Evolutionary conservation across 2,113 vertebrate species (phyloP), one percentile per base, ranked within the genome.

Genomic region (Planiliza haematocheilus): DNA sequence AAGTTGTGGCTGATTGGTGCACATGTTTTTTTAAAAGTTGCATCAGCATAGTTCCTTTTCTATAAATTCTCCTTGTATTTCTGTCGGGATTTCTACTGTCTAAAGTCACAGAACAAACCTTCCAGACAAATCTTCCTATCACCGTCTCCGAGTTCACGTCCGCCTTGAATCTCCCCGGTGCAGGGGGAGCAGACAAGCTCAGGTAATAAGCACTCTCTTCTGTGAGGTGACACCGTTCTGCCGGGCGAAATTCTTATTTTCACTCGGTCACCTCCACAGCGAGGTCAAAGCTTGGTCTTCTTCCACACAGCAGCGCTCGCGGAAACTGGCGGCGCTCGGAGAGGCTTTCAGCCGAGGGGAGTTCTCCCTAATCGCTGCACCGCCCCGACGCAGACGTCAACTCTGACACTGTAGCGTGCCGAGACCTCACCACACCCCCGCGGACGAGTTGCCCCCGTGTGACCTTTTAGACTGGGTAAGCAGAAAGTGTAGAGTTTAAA

Each of bases 181-280:
- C 8, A 14, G 24, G 34, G n/a, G 67, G 64, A 59, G 65, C 63
- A 58, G 67, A 42, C 64, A 12, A 60, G 66, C 77, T 10, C 69
- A 55, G 64, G 65, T 81, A 81, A 81, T 76, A 77, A 73, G 50
- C 49, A 30, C 51, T 56, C 39, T 43, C 17, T 10, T 75, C 51
- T 51, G 18, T 36, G 43, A n/a, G 41, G 58, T 8, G 48, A 55
- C 46, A 48, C 37, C 30, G 72, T 73, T 60, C 71, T 60, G 49
- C 63, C 7, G 69, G 45, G n/a, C 63, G 72, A 68, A 77, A 59
- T 62, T 84, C 81, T 52, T n/a, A 49, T 39, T 61, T 78, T 12
- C 43, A 57, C 46, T 37, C n/a, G 11, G 1, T 69, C 20, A 41
- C 48, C 68, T 77, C 72, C 30, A 41, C 53, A 36, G 51, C 61